Evolutionary conservation across 2,888 invertebrate genomes (phyloP), one percentile per base, ranked within the genome.

Genomic region (Ischnus inquisitorius): DNA sequence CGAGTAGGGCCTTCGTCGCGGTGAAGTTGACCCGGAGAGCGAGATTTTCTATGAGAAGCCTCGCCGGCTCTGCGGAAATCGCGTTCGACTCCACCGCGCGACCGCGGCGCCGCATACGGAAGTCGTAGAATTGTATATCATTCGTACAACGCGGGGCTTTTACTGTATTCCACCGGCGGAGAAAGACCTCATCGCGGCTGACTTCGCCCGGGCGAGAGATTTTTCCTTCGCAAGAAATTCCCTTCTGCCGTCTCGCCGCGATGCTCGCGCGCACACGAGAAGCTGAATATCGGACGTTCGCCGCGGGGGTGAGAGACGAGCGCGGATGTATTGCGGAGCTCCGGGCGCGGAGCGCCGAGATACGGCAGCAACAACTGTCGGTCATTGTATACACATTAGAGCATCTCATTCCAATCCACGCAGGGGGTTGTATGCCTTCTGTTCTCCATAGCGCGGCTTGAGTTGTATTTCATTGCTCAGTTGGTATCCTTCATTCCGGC

Each of bases 341-440:
- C 60, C 25, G 67, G 12, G 51, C n/a, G 51, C 19, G 10, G 6
- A 54, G 34, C 12, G 64, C 39, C 12, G 64, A n/a, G 67, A 85
- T 74, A 74, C 82, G 78, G 86, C 69, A 41, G 74, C 83, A 89
- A 89, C 90, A 90, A 90, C 90, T 90, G 90, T 90, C 89, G 90
- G 78, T 89, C 87, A 90, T 90, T 89, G 88, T 90, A 89, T 89
- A 86, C 88, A 87, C 90, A 89, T 90, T 90, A 89, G 88, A 85
- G 87, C 82, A 83, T 88, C 85, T 87, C 88, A 83, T 85, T 84
- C 79, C 79, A 48, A 41, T 81, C 41, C 48, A 68, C 75, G n/a
- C n/a, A n/a, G n/a, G 68, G 64, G 64, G 51, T 28, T 76, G 10
- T 62, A 51, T 64, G 77, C 57, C 34, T 43, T 51, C 54, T 62